Evolutionary conservation across 2,113 vertebrate species (phyloP).

Genomic region (Cygnus atratus): DNA sequence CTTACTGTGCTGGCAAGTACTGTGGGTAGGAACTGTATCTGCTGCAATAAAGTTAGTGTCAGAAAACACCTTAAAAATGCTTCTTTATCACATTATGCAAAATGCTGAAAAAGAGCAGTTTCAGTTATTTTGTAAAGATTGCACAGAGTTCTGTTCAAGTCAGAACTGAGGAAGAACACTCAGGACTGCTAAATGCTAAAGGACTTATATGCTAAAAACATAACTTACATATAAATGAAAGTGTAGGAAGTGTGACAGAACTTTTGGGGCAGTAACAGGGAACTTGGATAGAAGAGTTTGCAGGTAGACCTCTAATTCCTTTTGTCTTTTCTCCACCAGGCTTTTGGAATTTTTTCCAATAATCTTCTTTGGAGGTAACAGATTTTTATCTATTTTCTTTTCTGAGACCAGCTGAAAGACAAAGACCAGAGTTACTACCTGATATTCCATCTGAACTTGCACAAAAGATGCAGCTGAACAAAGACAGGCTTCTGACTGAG

Average conservation of each 20-base stretch:
- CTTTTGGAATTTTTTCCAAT: conserved; percentile 96
- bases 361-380: conserved; percentile 96
- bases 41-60: neutral
- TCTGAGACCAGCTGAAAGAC: conserved; percentile 86
- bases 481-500: neutral
- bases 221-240: conserved; percentile 95
- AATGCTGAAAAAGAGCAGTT: neutral
- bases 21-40: neutral
- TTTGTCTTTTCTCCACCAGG: conserved; percentile 93
- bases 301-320: conserved; percentile 93
- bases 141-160: neutral
- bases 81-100: neutral
- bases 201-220: neutral
- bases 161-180: neutral
- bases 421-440: conserved; percentile 7
- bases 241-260: conserved; percentile 87
- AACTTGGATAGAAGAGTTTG: conserved; percentile 89
- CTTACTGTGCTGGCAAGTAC: neutral
- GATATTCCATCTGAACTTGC: neutral
- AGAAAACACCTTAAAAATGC: neutral
- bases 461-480: neutral
- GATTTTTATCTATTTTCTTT: conserved; percentile 89
- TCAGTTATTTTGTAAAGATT: neutral
- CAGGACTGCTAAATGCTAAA: no score
- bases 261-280: conserved; percentile 83